Percentiles rank a stretch among this genome's conserved stretches.
Conservation (phyloP, 2,113 vertebrate species). For the Hippopotamus amphibius region DNA sequence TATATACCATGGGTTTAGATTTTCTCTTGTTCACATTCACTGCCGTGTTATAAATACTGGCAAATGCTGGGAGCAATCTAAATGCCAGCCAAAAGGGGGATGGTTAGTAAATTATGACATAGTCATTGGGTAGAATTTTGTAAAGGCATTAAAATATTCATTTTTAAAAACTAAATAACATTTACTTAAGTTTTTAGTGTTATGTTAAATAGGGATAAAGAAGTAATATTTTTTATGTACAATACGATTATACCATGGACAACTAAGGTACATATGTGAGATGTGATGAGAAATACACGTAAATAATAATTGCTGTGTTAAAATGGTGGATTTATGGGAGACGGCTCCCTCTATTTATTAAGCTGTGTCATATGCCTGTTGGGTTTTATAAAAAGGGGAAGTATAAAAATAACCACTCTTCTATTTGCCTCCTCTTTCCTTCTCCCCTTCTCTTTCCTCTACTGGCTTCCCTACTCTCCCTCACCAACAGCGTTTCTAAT, state of each 20-base stretch:
- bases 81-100: background rate
- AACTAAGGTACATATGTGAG: constrained; percentile 45
- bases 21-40: constrained; percentile 25
- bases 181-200: constrained; percentile 48
- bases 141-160: constrained; percentile 48
- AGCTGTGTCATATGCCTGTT: background rate
- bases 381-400: constrained; percentile 53
- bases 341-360: constrained; percentile 35
- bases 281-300: constrained; percentile 21
- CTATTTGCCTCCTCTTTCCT: constrained; percentile 29
- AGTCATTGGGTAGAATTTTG: constrained; percentile 43
- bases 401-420: constrained; percentile 52
- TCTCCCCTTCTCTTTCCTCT: background rate
- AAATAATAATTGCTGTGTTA: constrained; percentile 53
- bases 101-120: constrained; percentile 17
- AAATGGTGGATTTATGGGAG: constrained; percentile 40
- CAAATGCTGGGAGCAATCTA: background rate
- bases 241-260: constrained; percentile 11
- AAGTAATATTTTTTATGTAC: background rate
- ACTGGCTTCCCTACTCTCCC: background rate
- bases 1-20: background rate
- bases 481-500: constrained; percentile 21
- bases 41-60: background rate
- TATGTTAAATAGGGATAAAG: background rate
- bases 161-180: background rate